Evolutionary conservation across 1,140 invertebrate genomes (phyloP), one percentile per base, ranked within the genome.

Genomic region (Drosophila teissieri): DNA sequence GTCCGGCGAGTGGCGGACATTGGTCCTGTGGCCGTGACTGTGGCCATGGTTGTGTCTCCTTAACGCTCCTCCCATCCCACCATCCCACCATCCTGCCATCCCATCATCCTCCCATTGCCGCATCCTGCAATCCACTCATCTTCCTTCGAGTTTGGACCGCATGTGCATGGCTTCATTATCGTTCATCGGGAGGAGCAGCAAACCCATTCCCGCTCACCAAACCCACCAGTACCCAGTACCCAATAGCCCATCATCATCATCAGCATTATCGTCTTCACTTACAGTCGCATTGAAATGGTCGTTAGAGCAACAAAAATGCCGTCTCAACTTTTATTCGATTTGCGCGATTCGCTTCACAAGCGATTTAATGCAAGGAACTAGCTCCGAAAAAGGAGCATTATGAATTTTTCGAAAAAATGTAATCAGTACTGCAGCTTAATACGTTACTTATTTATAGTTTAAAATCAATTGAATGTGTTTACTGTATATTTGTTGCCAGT

Each of bases 101-200:
- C 19, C 24, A 8, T 2, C 54, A 34, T 39, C 19, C 14, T 34
- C 17, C 4, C 11, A 7, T 11, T 7, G 17, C 11, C 40, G 14
- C 14, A 31, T 31, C 31, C 31, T 10, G 31, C 7, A 31, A 10
- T 39, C 37, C 37, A 39, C 37, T 44, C 31, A 44, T 44, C 15
- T 19, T 19, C 10, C 42, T 22, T 55, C 31, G 12, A 46, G 56
- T 14, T 69, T 11, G 57, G 17, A 46, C 65, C 65, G 75, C 69
- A 80, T 83, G 80, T 84, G 61, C 70, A 79, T 69, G 70, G 74
- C 79, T 86, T 88, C 79, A 88, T 86, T 88, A 86, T 88, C 76
- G 75, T 46, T 63, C 55, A 62, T 65, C 37, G 64, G 60, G 60
- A 19, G 37, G 19, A 37, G 45, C 46, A 5, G n/a, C 40, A 40